Evolutionary conservation across 1,140 invertebrate species (phyloP).

Genomic region (Papilio dardanus): DNA sequence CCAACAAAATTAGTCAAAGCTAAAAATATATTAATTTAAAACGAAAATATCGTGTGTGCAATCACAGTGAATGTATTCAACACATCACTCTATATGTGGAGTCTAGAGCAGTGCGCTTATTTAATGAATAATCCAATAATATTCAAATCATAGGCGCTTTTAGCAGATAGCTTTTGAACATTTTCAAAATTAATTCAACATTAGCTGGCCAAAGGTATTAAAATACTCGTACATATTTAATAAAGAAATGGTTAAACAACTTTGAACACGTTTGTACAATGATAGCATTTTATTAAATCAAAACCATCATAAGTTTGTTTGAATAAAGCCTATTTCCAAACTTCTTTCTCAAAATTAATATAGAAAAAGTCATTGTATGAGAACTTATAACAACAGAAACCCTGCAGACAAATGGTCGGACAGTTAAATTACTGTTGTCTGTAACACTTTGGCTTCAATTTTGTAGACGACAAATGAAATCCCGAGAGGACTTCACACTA

Average conservation of each 20-base stretch:
- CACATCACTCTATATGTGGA: neutral
- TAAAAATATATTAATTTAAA: neutral
- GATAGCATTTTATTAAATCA: neutral
- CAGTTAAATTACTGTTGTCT: neutral
- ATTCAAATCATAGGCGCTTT: neutral
- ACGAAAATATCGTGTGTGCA: neutral
- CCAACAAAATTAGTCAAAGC: too few relatives aligned
- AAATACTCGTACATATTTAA: neutral
- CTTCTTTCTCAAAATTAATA: too few relatives aligned
- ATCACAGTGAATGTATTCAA: neutral
- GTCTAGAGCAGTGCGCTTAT: neutral
- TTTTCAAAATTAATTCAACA: neutral
- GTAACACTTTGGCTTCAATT: neutral
- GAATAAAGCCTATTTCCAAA: too few relatives aligned
- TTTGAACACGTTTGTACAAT: too few relatives aligned
- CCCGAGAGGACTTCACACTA: neutral
- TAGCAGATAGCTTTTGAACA: neutral
- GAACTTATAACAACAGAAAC: neutral
- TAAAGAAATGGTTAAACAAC: neutral
- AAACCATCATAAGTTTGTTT: too few relatives aligned
- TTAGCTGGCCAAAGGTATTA: neutral
- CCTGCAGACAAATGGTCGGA: neutral
- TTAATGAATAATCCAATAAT: neutral
- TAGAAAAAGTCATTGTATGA: too few relatives aligned
- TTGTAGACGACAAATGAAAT: neutral